A percentile compares a stretch with the other conserved stretches of the same genome.
Conservation (phyloP, 2,888 invertebrate genomes). For the Papilio gigon region DNA sequence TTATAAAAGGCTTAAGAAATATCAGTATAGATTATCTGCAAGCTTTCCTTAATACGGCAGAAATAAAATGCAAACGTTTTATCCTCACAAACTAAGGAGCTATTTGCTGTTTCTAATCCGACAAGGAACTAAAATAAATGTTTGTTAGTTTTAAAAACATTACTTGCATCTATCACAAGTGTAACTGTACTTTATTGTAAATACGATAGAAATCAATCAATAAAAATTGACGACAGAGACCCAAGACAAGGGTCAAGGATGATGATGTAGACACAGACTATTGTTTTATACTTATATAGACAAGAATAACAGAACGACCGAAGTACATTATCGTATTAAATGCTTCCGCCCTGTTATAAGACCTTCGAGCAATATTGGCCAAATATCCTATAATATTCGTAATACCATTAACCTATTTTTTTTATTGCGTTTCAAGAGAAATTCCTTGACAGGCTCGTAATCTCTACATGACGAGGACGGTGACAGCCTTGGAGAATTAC, state of each 20-base stretch:
- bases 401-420: conserved; percentile 38
- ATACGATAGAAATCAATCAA: too few species aligned
- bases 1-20: background rate
- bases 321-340: conserved; percentile 27
- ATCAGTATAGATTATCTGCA: background rate
- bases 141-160: background rate
- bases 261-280: too few species aligned
- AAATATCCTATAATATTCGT: conserved; percentile 33
- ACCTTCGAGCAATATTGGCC: conserved; percentile 21
- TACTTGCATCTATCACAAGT: too few species aligned
- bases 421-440: conserved; percentile 36
- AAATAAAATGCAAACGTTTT: too few species aligned
- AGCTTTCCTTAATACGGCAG: background rate
- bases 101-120: background rate
- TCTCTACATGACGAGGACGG: conserved; percentile 34
- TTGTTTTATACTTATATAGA: too few species aligned
- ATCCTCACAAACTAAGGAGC: too few species aligned
- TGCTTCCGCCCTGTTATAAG: conserved; percentile 26
- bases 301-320: background rate
- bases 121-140: background rate
- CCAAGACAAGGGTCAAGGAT: too few species aligned
- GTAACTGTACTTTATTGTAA: too few species aligned
- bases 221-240: too few species aligned
- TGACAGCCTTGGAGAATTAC: conserved; percentile 37
- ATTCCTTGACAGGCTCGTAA: conserved; percentile 40